Evolutionary conservation across 2,888 invertebrate genomes (phyloP).

Genomic region (Papilio demoleus): DNA sequence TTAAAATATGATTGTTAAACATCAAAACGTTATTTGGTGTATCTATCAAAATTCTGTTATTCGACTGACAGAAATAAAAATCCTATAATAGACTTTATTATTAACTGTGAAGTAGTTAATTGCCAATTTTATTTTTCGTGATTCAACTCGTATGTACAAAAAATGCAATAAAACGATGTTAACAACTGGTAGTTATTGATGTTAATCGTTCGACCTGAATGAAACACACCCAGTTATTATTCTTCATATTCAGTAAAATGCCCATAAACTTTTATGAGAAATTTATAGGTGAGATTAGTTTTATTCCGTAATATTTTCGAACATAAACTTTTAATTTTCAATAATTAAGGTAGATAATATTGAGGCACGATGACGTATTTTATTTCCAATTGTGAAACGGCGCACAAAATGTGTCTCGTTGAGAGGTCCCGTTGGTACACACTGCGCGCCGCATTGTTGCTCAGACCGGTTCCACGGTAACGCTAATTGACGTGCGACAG

Average conservation of each 20-base stretch:
- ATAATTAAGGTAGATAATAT: slow-evolving; percentile 8
- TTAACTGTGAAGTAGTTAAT: slow-evolving; percentile 52
- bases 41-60: slow-evolving; percentile 45
- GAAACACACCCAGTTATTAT: not conserved
- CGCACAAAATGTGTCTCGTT: slow-evolving; percentile 47
- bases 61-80: slow-evolving; percentile 51
- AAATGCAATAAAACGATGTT: not conserved
- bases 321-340: not conserved
- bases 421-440: slow-evolving; percentile 62
- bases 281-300: slow-evolving; percentile 7
- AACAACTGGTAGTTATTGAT: slow-evolving; percentile 11
- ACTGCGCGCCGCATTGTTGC: slow-evolving; percentile 60
- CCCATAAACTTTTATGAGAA: slow-evolving; percentile 1
- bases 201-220: slow-evolving; percentile 1
- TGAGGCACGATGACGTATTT: not conserved
- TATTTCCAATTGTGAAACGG: slow-evolving; percentile 19
- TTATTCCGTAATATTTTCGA: not conserved
- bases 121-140: not conserved
- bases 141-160: not conserved
- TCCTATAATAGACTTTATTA: slow-evolving; percentile 47
- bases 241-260: slow-evolving; percentile 6
- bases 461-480: slow-evolving; percentile 67
- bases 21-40: not conserved
- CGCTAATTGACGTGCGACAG: slow-evolving; percentile 78
- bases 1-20: not conserved